These are phyloP conservation scores for Clistopyga incitator DNA, from an alignment of 2,888 invertebrate genomes.

Conservation along the genomic window DNA sequence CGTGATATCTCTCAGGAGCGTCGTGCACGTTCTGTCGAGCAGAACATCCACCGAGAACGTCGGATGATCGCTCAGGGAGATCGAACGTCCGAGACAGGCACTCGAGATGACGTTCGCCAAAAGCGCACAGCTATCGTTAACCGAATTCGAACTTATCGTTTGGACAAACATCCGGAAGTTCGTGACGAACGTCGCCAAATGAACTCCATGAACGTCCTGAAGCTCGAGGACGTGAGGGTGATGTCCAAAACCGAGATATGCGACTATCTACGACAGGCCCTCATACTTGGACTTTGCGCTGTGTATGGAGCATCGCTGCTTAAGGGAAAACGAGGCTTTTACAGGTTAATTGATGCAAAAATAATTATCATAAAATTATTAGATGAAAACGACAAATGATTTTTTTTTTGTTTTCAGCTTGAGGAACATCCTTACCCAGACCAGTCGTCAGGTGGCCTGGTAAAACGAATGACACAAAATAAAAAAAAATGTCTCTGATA, in stretches of 20 bases:
- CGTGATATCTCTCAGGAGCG: slow-evolving; percentile 46
- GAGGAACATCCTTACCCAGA: slow-evolving; percentile 56
- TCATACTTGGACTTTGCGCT: slow-evolving; percentile 75
- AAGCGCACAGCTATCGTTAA: not conserved
- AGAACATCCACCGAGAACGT: slow-evolving; percentile 5
- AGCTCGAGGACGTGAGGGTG: slow-evolving; percentile 33
- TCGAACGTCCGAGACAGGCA: slow-evolving; percentile 21
- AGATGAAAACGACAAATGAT: not conserved
- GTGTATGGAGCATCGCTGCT: slow-evolving; percentile 77
- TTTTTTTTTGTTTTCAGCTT: slow-evolving; percentile 30
- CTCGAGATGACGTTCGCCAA: slow-evolving; percentile 13
- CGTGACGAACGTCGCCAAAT: not conserved
- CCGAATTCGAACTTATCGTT: slow-evolving; percentile 25
- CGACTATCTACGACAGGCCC: slow-evolving; percentile 74
- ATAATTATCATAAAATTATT: not conserved
- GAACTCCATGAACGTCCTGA: slow-evolving; percentile 24
- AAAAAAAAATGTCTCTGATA: slow-evolving; percentile 9
- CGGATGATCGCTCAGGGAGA: slow-evolving; percentile 2
- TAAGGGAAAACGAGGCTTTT: slow-evolving; percentile 72
- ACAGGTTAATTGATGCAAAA: slow-evolving; percentile 72
- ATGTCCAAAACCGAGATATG: slow-evolving; percentile 56
- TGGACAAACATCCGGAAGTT: slow-evolving; percentile 25
- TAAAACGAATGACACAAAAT: slow-evolving; percentile 37
- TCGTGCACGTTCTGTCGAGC: slow-evolving; percentile 54
- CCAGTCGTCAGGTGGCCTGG: slow-evolving; percentile 49